phyloP scores from a whole-genome alignment of 2,113 vertebrate genomes.

The Isichthys henryi region DNA sequence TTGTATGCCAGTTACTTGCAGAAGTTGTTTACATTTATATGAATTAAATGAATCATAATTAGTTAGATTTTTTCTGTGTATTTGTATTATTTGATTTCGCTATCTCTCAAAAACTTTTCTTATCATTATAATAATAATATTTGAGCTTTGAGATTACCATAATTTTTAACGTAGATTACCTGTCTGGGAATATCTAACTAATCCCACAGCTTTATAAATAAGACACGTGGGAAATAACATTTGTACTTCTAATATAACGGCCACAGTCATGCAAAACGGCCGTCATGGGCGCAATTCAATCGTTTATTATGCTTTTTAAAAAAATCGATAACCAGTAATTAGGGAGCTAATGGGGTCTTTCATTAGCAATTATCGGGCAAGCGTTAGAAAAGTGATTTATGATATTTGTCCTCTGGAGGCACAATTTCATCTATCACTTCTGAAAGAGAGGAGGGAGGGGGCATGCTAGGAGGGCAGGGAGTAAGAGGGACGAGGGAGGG shows the following conservation, averaged over 20 bases:
- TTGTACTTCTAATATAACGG: not conserved
- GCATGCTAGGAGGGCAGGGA: constrained; percentile 27
- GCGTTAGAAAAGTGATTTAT: constrained; percentile 39
- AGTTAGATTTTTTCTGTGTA: not conserved
- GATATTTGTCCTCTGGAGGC: constrained; percentile 32
- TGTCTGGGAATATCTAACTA: not conserved
- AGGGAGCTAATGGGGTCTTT: not conserved
- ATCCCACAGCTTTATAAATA: not conserved
- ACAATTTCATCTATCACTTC: constrained; percentile 22
- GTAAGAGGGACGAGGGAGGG: constrained; percentile 38
- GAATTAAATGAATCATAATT: not conserved
- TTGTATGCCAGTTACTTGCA: not conserved
- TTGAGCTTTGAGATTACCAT: not conserved
- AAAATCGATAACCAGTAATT: not conserved
- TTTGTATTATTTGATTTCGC: not conserved
- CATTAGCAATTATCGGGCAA: not conserved
- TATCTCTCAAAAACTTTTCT: not conserved
- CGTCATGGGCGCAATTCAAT: not conserved
- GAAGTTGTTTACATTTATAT: not conserved
- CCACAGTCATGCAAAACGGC: not conserved
- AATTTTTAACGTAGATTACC: not conserved
- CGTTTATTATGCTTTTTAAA: not conserved
- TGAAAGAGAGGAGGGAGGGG: constrained; percentile 41
- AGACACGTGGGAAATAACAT: not conserved
- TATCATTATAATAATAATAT: not conserved